These are phyloP conservation scores for Coccyzus lansbergi DNA, from an alignment of 2,797 vertebrate species.

Conservation along the genomic window DNA sequence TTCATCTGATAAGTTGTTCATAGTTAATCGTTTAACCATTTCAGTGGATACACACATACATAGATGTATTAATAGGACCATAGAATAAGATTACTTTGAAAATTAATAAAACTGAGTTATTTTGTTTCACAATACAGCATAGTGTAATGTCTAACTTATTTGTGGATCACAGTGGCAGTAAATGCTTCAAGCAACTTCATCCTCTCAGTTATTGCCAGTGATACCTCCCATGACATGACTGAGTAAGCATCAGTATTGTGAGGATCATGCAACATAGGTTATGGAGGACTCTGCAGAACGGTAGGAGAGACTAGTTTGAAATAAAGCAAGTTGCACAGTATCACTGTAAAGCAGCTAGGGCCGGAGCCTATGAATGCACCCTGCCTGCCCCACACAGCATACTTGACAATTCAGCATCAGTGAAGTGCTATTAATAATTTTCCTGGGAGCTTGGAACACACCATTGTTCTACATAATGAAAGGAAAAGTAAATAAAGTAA, in stretches of 20 bases:
- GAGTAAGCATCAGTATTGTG: accelerated
- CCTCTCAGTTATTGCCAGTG: not conserved
- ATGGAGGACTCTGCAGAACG: not conserved
- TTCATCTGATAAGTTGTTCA: not conserved
- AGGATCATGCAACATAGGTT: not conserved
- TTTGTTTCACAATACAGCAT: not conserved
- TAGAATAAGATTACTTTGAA: not conserved
- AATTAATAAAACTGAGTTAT: not conserved
- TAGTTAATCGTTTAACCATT: not conserved
- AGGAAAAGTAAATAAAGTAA: slow-evolving; percentile 49
- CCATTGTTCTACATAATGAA: slow-evolving; percentile 38
- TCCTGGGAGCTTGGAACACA: slow-evolving; percentile 22
- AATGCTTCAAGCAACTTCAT: not conserved
- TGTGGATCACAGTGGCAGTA: not conserved
- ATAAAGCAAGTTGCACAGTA: not conserved
- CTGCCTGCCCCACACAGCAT: not conserved
- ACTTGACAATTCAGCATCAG: not conserved
- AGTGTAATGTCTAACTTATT: not conserved
- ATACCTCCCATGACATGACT: not conserved
- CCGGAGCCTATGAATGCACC: not conserved
- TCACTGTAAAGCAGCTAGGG: not conserved
- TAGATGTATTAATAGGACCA: not conserved
- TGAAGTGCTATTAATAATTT: slow-evolving; percentile 31
- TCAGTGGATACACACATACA: accelerated
- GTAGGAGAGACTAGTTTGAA: not conserved